Evolutionary conservation across 1,140 invertebrate genomes (phyloP), one percentile per base, ranked within the genome.

Genomic region (Drosophila ogumai): DNA sequence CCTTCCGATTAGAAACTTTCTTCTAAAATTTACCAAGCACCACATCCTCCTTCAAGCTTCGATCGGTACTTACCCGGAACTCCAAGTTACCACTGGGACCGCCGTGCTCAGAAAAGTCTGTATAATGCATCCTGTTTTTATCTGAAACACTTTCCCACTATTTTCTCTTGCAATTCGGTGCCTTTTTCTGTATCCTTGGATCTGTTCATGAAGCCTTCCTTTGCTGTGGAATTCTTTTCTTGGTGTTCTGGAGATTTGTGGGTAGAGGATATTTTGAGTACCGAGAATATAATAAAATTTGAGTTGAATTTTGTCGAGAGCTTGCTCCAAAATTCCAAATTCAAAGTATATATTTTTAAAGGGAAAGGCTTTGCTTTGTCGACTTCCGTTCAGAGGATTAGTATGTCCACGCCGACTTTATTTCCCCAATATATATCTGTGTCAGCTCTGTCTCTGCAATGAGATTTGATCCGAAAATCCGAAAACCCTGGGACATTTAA

Each of bases 61-160:
- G 1, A 13, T 7, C 10, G 6, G 5, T 3, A 54, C 79, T 90
- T 40, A 91, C 90, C 82, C 73, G 75, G 47, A 87, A 91, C 50
- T 91, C 86, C 44, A 86, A 78, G 56, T 84, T 80, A 10, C 31
- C 22, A 4, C 34, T 28, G 3, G 40, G 19, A 28, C 46, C 25
- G 6, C 25, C 15, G 3, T 67, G 15, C 6, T 72, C 22, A 13
- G 31, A 19, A 2, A 64, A 12, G 36, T 84, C 73, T 12, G 69
- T 54, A 7, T 50, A 34, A 28, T 67, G 73, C 44, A 82, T 80
- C 6, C 8, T n/a, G 19, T 25, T 2, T 25, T 5, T 22, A 0
- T 4, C 0, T 32, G 13, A 4, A 17, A 19, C 10, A 52, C 31
- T 13, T 34, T 34, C 9, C 12, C 19, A 0, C 1, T 8, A 6